phyloP scores from a whole-genome alignment of 2,888 invertebrate genomes.

The Cetonia aurata region DNA sequence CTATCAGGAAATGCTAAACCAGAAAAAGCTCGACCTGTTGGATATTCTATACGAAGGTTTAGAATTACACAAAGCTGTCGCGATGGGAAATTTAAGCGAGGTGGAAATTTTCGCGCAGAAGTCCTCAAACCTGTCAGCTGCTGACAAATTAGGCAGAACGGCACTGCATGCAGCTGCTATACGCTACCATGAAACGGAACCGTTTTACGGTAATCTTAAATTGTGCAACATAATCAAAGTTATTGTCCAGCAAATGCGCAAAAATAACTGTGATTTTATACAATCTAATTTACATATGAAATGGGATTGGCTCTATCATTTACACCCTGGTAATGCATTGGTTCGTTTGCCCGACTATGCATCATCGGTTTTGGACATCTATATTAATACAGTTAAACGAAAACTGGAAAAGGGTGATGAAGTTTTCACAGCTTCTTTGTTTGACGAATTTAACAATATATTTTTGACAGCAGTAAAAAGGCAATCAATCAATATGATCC shows the following conservation, averaged over 20 bases:
- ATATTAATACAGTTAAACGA: no score
- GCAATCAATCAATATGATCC: not conserved
- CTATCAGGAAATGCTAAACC: not conserved
- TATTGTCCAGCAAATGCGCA: not conserved
- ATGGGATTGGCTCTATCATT: no score
- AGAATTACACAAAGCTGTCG: constrained; percentile 1
- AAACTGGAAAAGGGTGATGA: not conserved
- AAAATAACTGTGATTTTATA: not conserved
- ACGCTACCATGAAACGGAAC: no score
- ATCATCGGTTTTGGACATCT: no score
- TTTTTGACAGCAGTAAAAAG: not conserved
- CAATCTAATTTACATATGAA: not conserved
- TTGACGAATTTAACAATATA: not conserved
- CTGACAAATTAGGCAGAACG: not conserved
- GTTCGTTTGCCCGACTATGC: no score
- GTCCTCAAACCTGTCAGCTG: not conserved
- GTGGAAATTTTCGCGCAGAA: not conserved
- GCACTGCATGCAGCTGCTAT: not conserved
- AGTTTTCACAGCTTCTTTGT: not conserved
- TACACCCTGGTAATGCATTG: no score
- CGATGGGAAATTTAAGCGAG: not conserved
- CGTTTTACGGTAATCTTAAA: no score
- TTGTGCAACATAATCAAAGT: not conserved
- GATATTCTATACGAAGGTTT: not conserved
- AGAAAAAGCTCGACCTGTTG: not conserved